Conservation (phyloP, 2,888 invertebrate species). For the Phragmatobia fuliginosa region DNA sequence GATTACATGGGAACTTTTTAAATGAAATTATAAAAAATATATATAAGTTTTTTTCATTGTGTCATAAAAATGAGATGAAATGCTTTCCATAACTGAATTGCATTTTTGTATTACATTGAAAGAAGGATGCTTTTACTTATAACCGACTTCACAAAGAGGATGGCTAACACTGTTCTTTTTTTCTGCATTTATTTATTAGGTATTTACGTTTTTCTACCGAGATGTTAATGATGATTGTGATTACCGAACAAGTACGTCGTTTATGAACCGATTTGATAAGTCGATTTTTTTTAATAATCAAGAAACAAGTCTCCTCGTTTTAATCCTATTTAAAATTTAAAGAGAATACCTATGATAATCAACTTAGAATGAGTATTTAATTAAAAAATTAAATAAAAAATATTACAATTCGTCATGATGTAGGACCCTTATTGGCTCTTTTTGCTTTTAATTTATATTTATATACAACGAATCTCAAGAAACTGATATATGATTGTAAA, state of each 20-base stretch:
- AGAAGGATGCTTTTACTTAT: not conserved
- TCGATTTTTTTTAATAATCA: not conserved
- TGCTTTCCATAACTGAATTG: not conserved
- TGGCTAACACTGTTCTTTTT: too few relatives aligned
- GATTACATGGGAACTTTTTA: not conserved
- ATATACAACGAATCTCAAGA: not conserved
- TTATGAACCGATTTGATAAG: not conserved
- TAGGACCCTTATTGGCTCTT: not conserved
- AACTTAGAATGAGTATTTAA: too few relatives aligned
- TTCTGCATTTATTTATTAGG: too few relatives aligned
- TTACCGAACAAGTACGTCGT: not conserved
- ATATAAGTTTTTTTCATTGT: too few relatives aligned
- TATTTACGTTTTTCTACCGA: too few relatives aligned
- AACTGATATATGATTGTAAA: not conserved
- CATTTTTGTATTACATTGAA: not conserved
- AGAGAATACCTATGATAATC: too few relatives aligned
- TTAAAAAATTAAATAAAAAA: too few relatives aligned
- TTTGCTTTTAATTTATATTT: not conserved
- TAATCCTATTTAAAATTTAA: too few relatives aligned
- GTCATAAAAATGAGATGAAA: not conserved
- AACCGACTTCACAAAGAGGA: too few relatives aligned
- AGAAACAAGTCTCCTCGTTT: too few relatives aligned
- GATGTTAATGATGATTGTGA: too few relatives aligned
- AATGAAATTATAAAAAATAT: not conserved
- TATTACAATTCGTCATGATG: not conserved